A percentile compares a stretch with the other conserved stretches of the same genome.
Evolutionary conservation across 2,888 invertebrate species (phyloP).

Genomic region (Boloria selene): DNA sequence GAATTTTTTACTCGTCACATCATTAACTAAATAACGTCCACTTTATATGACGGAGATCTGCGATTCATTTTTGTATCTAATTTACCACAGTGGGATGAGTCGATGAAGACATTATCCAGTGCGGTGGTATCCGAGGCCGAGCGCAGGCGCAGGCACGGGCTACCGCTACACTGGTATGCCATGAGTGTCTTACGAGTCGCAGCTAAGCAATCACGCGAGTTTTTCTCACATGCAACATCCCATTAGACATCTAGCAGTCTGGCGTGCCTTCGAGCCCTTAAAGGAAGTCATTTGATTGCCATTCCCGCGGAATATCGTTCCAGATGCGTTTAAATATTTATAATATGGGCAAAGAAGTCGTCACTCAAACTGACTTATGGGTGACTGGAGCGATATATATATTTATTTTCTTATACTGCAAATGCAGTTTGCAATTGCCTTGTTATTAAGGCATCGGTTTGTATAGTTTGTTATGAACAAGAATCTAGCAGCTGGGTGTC

Average conservation of each 20-base stretch:
- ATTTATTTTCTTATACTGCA: too few species aligned
- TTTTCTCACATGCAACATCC: conserved; percentile 12
- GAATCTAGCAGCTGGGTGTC: too few species aligned
- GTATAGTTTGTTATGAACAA: too few species aligned
- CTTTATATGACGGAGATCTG: too few species aligned
- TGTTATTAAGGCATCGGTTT: too few species aligned
- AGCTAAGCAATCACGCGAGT: conserved; percentile 7
- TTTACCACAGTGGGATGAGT: too few species aligned
- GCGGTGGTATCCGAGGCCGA: too few species aligned
- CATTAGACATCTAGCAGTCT: conserved; percentile 20
- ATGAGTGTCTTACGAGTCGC: conserved; percentile 15
- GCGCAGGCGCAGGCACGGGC: too few species aligned
- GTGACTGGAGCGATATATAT: neutral
- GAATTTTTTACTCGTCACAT: neutral
- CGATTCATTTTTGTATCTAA: too few species aligned
- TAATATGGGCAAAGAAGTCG: conserved; percentile 14
- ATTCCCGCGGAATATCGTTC: conserved; percentile 14
- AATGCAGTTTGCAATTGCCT: too few species aligned
- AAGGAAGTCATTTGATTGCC: conserved; percentile 20
- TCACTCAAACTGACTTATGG: conserved; percentile 19
- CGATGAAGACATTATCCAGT: too few species aligned
- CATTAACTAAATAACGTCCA: too few species aligned
- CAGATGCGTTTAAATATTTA: conserved; percentile 6
- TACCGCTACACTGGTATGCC: conserved; percentile 1
- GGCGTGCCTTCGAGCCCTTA: neutral